phyloP scores from a whole-genome alignment of 2,797 vertebrate species.

The Apogon hyalosoma region DNA sequence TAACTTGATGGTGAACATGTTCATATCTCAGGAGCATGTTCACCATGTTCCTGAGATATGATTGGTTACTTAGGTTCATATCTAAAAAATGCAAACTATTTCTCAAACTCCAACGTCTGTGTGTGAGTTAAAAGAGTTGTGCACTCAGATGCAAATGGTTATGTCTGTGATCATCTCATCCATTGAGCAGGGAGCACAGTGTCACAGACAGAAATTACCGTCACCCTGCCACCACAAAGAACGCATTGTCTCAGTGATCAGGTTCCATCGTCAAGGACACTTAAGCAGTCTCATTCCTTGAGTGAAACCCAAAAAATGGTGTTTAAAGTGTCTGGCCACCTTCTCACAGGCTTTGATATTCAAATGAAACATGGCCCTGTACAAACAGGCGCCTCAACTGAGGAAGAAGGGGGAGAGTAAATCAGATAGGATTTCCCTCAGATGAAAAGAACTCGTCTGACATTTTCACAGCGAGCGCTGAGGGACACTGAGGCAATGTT shows the following conservation, averaged over 20 bases:
- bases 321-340: conserved; percentile 81
- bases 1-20: not conserved
- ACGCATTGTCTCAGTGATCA: conserved; percentile 74
- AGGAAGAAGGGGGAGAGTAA: conserved; percentile 72
- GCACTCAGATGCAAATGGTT: conserved; percentile 65
- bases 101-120: conserved; percentile 39
- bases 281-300: conserved; percentile 75
- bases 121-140: conserved; percentile 31
- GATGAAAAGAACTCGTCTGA: conserved; percentile 81
- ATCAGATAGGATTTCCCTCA: conserved; percentile 81
- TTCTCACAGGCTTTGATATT: conserved; percentile 83
- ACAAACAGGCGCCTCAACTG: conserved; percentile 73
- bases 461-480: conserved; percentile 76
- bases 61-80: conserved; percentile 32
- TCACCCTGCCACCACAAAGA: conserved; percentile 70
- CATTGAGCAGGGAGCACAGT: conserved; percentile 35
- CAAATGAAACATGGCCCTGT: conserved; percentile 82
- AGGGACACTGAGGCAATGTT: conserved; percentile 78
- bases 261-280: conserved; percentile 72
- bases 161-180: conserved; percentile 56
- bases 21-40: conserved; percentile 15
- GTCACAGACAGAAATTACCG: conserved; percentile 62
- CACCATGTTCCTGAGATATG: not conserved
- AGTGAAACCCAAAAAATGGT: conserved; percentile 73
- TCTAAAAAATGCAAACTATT: conserved; percentile 54